Evolutionary conservation across 2,888 invertebrate species (phyloP).

Genomic region (Tortricodes alternella): DNA sequence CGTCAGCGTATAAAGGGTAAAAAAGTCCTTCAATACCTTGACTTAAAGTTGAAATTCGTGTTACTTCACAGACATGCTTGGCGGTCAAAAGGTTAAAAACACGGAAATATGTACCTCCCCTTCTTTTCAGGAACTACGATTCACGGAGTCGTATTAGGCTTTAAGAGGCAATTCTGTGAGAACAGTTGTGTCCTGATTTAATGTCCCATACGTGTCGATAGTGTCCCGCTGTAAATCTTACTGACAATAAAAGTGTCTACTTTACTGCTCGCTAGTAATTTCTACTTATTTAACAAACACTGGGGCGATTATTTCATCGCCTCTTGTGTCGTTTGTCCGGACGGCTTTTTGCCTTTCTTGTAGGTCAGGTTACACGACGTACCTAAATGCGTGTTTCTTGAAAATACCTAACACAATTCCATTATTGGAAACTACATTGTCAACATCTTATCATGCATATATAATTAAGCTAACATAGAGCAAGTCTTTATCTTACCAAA

Average conservation of each 20-base stretch:
- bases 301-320: slow-evolving; percentile 39
- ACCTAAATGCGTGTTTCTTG: background rate
- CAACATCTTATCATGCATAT: too few species aligned
- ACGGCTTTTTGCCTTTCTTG: background rate
- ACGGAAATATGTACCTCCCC: too few species aligned
- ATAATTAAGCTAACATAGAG: background rate
- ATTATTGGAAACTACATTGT: too few species aligned
- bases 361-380: background rate
- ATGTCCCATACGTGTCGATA: slow-evolving; percentile 57
- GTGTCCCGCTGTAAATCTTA: slow-evolving; percentile 53
- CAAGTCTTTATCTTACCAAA: background rate
- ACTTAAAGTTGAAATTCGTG: too few species aligned
- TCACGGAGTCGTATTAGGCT: slow-evolving; percentile 13
- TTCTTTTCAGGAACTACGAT: background rate
- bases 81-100: too few species aligned
- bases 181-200: slow-evolving; percentile 56
- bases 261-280: slow-evolving; percentile 54
- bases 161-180: slow-evolving; percentile 31
- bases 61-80: too few species aligned
- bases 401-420: too few species aligned
- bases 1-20: too few species aligned
- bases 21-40: too few species aligned
- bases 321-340: slow-evolving; percentile 10
- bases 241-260: slow-evolving; percentile 52
- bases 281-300: slow-evolving; percentile 42